Evolutionary conservation across 1,140 invertebrate genomes (phyloP), one percentile per base, ranked within the genome.

Genomic region (Aradophagus sp.): DNA sequence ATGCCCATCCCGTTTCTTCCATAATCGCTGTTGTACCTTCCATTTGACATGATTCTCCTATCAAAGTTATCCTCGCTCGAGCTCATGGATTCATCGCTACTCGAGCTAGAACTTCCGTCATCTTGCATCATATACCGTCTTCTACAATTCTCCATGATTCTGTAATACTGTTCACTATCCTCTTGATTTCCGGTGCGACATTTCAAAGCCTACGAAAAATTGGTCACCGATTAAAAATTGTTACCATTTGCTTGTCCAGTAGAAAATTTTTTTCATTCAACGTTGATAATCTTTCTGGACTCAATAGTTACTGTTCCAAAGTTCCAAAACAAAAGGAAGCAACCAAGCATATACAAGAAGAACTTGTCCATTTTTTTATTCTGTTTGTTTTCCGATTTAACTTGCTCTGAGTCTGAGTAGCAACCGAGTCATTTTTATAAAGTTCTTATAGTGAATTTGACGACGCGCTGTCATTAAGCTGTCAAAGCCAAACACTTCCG

Each of bases 131-230:
- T 34, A 34, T 73, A 66, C 4, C 76, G 75, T 53, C 75, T 79
- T 14, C 52, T 75, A 23, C 84, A 86, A 12, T 62, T 76, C 32
- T 77, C 77, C 41, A 84, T 76, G 0, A 81, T 53, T 56, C 72
- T 81, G 16, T 74, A 77, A 34, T 80, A 79, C 17, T 81, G 79
- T 14, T 78, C 70, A 8, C 79, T 74, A 5, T 70, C 34, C 32
- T 83, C 77, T 12, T 81, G 76, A 45, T 80, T 79, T 2, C 73
- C 74, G 0, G 77, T 77, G 12, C 77, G 79, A 41, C 83, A 85
- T 74, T 55, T 82, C 10, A 86, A 42, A 36, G 78, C 68, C 84
- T 85, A 20, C 34, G 7, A 36, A 5, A 17, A 36, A 10, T 23
- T 23, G 20, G 8, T 5, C 4, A 23, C 4, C 20, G 20, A 23